Percentiles rank a stretch among this genome's conserved stretches.
These are phyloP conservation scores for Apostichopus leukothele DNA, from an alignment of 53 echinoderm and acorn worm genomes.

Conservation along the genomic window DNA sequence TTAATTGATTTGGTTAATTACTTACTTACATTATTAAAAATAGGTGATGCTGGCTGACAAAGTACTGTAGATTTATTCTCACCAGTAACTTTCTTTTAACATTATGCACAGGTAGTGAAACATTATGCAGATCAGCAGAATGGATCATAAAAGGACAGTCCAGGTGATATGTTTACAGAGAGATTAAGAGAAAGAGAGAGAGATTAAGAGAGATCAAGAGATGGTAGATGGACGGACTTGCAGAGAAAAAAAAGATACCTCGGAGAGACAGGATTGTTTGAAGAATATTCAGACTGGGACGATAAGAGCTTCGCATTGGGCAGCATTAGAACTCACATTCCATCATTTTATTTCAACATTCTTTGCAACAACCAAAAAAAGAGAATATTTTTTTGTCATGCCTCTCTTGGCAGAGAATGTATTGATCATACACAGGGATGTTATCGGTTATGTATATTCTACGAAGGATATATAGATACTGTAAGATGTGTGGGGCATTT, in stretches of 20 bases:
- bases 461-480: too few relatives aligned
- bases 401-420: too few relatives aligned
- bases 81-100: too few relatives aligned
- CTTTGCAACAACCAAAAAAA: too few relatives aligned
- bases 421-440: too few relatives aligned
- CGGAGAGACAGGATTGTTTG: not conserved
- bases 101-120: not conserved
- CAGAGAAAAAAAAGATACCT: not conserved
- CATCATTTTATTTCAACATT: not conserved
- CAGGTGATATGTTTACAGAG: not conserved
- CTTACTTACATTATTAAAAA: too few relatives aligned
- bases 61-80: too few relatives aligned
- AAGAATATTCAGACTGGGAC: not conserved
- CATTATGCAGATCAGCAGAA: not conserved
- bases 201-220: not conserved
- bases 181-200: not conserved
- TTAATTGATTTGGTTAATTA: too few relatives aligned
- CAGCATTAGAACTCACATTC: slow-evolving; percentile 5
- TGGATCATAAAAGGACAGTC: not conserved
- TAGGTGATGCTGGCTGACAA: too few relatives aligned
- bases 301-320: not conserved
- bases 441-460: too few relatives aligned
- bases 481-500: too few relatives aligned
- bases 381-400: too few relatives aligned
- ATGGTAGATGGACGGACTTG: not conserved